Evolutionary conservation across 1,140 invertebrate genomes (phyloP).

Genomic region (Rhizoglyphus robini): DNA sequence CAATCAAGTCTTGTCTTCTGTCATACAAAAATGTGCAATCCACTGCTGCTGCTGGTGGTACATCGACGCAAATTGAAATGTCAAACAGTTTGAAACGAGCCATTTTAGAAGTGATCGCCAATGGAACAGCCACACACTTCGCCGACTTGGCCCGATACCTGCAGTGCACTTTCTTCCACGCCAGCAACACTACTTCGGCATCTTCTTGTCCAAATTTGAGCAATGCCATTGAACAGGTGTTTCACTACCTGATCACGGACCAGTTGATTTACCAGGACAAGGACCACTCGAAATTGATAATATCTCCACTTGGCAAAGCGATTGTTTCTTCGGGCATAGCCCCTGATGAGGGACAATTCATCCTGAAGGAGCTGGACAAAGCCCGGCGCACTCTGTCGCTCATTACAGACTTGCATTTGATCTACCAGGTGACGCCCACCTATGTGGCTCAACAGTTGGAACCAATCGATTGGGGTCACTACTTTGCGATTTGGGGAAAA

Average conservation of each 20-base stretch:
- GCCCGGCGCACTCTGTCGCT: constrained; percentile 77
- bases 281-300: constrained; percentile 46
- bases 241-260: background rate
- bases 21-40: too few species aligned
- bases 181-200: constrained; percentile 20
- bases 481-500: constrained; percentile 66
- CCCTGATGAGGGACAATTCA: constrained; percentile 70
- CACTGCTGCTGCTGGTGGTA: too few species aligned
- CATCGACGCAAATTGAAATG: constrained; percentile 29
- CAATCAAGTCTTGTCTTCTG: background rate
- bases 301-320: constrained; percentile 75
- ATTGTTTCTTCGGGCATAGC: constrained; percentile 81
- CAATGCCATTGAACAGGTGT: background rate
- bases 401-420: constrained; percentile 83
- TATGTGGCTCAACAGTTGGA: constrained; percentile 25
- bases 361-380: constrained; percentile 76
- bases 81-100: constrained; percentile 38
- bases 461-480: constrained; percentile 69
- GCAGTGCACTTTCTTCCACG: constrained; percentile 55
- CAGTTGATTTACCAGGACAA: background rate
- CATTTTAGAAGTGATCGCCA: constrained; percentile 63
- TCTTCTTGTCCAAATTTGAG: background rate
- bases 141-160: constrained; percentile 61
- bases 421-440: constrained; percentile 60
- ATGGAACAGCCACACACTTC: constrained; percentile 56